phyloP scores from a whole-genome alignment of 1,140 invertebrate genomes.

The Phymorhynchus buccinoides region DNA sequence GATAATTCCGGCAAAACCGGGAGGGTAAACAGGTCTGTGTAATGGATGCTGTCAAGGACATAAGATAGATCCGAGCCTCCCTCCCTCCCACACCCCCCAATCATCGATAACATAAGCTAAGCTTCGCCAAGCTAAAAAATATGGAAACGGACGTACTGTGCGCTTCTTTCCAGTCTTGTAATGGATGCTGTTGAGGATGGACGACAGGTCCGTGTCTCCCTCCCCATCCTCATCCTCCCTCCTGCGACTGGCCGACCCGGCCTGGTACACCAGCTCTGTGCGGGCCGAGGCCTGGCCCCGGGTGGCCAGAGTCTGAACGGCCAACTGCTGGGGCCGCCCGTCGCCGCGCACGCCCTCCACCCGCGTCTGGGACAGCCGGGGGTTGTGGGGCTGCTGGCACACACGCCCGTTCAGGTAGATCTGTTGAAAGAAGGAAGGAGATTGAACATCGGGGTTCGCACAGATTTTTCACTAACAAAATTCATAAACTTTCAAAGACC shows the following conservation, averaged over 20 bases:
- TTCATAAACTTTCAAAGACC: too few species aligned
- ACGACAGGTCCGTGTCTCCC: slow-evolving; percentile 56
- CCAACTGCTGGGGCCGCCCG: slow-evolving; percentile 57
- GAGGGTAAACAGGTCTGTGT: too few species aligned
- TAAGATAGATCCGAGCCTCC: too few species aligned
- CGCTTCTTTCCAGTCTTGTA: slow-evolving; percentile 55
- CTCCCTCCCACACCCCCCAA: too few species aligned
- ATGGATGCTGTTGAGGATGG: slow-evolving; percentile 54
- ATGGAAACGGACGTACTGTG: slow-evolving; percentile 60
- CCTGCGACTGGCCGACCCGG: slow-evolving; percentile 32
- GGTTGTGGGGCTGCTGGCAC: slow-evolving; percentile 52
- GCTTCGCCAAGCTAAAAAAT: too few species aligned
- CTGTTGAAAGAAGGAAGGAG: slow-evolving; percentile 34
- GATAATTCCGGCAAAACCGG: too few species aligned
- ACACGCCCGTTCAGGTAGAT: slow-evolving; percentile 61
- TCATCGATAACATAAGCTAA: too few species aligned
- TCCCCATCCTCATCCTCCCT: slow-evolving; percentile 42
- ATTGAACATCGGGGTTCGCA: too few species aligned
- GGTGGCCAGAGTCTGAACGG: slow-evolving; percentile 61
- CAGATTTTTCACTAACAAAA: too few species aligned
- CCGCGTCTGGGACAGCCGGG: slow-evolving; percentile 56
- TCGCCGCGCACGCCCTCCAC: slow-evolving; percentile 57
- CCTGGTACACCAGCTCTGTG: slow-evolving; percentile 60
- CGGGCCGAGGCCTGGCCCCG: slow-evolving; percentile 58
- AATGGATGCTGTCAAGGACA: too few species aligned